Evolutionary conservation across 2,113 vertebrate genomes (phyloP), one percentile per base, ranked within the genome.

Genomic region (Carlito syrichta): DNA sequence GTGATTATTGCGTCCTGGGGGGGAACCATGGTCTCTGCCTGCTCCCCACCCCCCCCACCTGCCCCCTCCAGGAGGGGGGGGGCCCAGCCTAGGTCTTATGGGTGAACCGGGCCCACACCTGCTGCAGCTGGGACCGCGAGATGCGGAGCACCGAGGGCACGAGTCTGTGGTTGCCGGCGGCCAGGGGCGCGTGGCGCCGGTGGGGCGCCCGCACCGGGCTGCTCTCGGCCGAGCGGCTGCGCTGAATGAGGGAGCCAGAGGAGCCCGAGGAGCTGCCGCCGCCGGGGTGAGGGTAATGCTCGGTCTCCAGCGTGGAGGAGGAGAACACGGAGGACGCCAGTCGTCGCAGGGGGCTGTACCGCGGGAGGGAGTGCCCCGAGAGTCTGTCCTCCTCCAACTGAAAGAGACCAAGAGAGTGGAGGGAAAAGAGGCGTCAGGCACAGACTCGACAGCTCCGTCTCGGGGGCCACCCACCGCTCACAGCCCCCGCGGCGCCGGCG

Each of bases 271-370:
- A 97, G 97, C 98, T 48, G 96, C 96, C 54, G 98, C 98, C 98
- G 97, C 99, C 98, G 83, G 99, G 97, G 98, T 99, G 99, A 85
- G 99, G 99, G 97, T 99, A 99, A 97, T 99, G 99, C 98, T 99
- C 99, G 56, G 99, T 99, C 99, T 99, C 99, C 99, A 99, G 98
- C 87, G 99, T 99, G 98, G 99, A 99, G 98, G 99, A 99, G 98
- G 99, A 99, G 99, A 99, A 99, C 98, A 99, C 99, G 98, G 99
- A 99, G 98, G 99, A 99, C 97, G 99, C 99, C 99, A 99, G 99
- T 99, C 99, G 99, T 99, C 99, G 99, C 98, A 99, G 99, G 98
- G 99, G 99, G 99, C 99, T 99, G 99, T 99, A 99, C 98, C 99
- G 99, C 97, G 99, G 99, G 98, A 99, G 98, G 97, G 99, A 99